These are phyloP conservation scores for Hybos culiciformis DNA, from an alignment of 2,888 invertebrate genomes.

Conservation along the genomic window DNA sequence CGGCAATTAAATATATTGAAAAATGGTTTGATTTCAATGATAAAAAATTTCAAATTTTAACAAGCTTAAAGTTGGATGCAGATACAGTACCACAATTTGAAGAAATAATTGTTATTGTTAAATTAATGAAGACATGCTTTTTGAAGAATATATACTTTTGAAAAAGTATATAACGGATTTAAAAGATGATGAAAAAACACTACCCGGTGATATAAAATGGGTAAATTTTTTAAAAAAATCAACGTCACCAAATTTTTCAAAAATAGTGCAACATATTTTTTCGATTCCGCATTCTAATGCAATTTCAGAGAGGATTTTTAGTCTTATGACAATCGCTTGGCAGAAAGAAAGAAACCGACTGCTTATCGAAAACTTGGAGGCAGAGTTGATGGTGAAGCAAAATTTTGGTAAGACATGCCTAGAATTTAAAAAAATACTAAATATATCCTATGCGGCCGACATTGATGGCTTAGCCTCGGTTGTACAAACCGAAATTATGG, in stretches of 20 bases:
- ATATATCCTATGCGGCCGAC: no score
- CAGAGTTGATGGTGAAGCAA: neutral
- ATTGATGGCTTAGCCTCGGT: no score
- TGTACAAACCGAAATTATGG: no score
- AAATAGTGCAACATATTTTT: neutral
- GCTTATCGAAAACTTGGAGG: neutral
- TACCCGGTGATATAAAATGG: neutral
- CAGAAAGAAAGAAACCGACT: neutral
- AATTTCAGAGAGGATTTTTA: neutral
- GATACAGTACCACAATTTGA: neutral
- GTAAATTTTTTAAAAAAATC: neutral
- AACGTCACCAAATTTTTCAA: neutral
- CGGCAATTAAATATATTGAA: neutral
- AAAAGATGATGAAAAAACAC: neutral
- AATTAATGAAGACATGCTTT: neutral
- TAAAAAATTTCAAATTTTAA: neutral
- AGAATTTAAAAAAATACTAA: neutral
- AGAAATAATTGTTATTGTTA: neutral
- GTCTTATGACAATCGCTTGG: neutral
- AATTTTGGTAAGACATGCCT: neutral
- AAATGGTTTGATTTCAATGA: neutral
- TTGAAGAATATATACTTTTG: neutral
- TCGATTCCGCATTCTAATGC: neutral
- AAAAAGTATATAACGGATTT: neutral
- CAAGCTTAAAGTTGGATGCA: neutral